Conservation (phyloP, 2,888 invertebrate species). For the Drosophila putrida region DNA sequence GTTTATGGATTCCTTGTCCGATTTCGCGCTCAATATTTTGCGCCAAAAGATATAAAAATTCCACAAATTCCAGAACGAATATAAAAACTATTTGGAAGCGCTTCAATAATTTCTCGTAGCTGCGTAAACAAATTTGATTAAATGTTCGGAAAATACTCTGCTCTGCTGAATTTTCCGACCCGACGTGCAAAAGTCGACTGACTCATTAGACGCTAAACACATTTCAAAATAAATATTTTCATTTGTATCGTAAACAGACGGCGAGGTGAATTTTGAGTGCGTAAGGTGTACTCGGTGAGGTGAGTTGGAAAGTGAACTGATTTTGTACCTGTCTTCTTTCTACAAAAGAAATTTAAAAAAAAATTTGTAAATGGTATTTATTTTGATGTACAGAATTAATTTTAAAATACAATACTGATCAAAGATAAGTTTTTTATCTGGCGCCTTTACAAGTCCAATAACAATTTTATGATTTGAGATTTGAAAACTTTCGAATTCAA, state of each 20-base stretch:
- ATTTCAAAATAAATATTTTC: slow-evolving; percentile 45
- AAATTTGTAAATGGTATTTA: too few species aligned
- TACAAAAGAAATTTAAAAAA: too few species aligned
- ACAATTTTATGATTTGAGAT: too few species aligned
- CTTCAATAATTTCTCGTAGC: slow-evolving; percentile 28
- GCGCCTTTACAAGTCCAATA: too few species aligned
- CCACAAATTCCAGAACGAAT: slow-evolving; percentile 72
- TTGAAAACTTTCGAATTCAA: too few species aligned
- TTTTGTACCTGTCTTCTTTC: slow-evolving; percentile 36
- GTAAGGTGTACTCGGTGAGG: slow-evolving; percentile 47
- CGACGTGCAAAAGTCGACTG: slow-evolving; percentile 62
- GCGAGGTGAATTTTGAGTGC: slow-evolving; percentile 47
- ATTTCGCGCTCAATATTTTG: slow-evolving; percentile 46
- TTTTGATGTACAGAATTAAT: too few species aligned
- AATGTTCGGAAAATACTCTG: slow-evolving; percentile 7
- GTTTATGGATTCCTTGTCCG: slow-evolving; percentile 52
- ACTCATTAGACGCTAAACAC: slow-evolving; percentile 54
- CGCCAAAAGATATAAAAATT: slow-evolving; percentile 67
- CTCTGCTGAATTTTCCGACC: slow-evolving; percentile 20
- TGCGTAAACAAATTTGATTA: slow-evolving; percentile 60
- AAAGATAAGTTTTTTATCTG: too few species aligned
- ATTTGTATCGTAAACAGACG: slow-evolving; percentile 44
- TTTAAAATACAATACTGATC: too few species aligned
- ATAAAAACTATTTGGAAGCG: slow-evolving; percentile 53
- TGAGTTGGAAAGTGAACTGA: slow-evolving; percentile 33